Evolutionary conservation across 2,113 vertebrate genomes (phyloP).

Genomic region (Boulengeromyrus knoepffleri): DNA sequence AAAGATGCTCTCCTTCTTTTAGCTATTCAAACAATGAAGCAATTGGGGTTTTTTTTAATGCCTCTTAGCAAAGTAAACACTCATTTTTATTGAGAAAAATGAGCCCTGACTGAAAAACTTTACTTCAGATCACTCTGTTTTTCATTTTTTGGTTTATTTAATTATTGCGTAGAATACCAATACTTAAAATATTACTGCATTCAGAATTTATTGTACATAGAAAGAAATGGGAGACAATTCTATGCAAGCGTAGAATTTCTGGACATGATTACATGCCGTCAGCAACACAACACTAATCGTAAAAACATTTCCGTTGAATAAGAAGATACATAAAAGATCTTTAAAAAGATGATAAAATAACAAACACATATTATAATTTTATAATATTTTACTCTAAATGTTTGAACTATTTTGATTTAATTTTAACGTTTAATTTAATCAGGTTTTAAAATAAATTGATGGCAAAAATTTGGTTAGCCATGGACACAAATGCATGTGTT

Average conservation of each 20-base stretch:
- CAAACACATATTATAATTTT: background rate
- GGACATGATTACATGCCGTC: background rate
- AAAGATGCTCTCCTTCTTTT: conserved; percentile 19
- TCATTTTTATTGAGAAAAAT: background rate
- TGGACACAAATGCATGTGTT: background rate
- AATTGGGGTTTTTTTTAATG: background rate
- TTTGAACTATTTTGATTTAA: background rate
- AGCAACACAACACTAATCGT: background rate
- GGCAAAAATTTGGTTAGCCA: background rate
- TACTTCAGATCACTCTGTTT: too few species aligned
- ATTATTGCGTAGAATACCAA: background rate
- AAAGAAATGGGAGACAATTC: background rate
- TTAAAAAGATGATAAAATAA: background rate
- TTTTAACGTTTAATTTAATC: background rate
- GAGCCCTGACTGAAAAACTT: background rate
- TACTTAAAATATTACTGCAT: background rate
- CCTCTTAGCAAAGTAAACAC: background rate
- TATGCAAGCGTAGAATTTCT: background rate
- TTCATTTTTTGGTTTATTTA: too few species aligned
- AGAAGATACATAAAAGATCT: background rate
- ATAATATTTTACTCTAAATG: background rate
- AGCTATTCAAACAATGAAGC: background rate
- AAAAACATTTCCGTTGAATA: background rate
- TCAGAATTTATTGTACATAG: background rate
- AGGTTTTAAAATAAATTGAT: background rate